Percentiles rank a stretch among this genome's conserved stretches.
phyloP scores from a whole-genome alignment of 30 jellyfish, hydroid and myxozoan species.

The Aurelia sp. region DNA sequence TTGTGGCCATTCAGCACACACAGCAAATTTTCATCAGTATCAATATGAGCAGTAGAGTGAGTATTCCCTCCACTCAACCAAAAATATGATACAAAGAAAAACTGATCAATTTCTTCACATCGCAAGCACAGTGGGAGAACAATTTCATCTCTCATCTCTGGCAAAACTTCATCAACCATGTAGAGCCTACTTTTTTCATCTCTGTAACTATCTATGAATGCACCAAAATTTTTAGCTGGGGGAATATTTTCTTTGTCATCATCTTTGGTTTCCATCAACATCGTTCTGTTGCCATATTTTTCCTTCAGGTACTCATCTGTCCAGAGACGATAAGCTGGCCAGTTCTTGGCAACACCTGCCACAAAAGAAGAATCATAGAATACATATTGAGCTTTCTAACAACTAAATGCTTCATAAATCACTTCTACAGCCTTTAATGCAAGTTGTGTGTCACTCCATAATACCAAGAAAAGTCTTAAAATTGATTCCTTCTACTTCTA shows the following conservation, averaged over 20 bases:
- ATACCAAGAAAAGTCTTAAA: too few species aligned
- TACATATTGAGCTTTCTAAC: too few species aligned
- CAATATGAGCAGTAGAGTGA: constrained; percentile 80
- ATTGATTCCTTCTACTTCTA: too few species aligned
- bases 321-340: constrained; percentile 92
- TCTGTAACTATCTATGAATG: constrained; percentile 54
- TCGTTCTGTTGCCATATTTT: constrained; percentile 71
- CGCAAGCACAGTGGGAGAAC: constrained; percentile 77
- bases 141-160: constrained; percentile 84
- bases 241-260: constrained; percentile 87
- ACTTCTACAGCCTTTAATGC: too few species aligned
- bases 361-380: too few species aligned
- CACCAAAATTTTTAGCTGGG: constrained; percentile 47
- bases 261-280: constrained; percentile 84
- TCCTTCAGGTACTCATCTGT: constrained; percentile 74
- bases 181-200: constrained; percentile 41
- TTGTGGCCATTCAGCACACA: constrained; percentile 85
- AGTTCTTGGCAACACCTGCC: constrained; percentile 74
- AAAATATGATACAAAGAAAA: constrained; percentile 77
- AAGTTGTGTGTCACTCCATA: too few species aligned
- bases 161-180: constrained; percentile 87
- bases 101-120: constrained; percentile 87
- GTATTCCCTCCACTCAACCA: constrained; percentile 88
- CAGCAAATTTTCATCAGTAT: constrained; percentile 88
- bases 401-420: too few species aligned